Base-by-base conservation (phyloP, 2,113 vertebrate species). In the Atractosteus spatula region DNA sequence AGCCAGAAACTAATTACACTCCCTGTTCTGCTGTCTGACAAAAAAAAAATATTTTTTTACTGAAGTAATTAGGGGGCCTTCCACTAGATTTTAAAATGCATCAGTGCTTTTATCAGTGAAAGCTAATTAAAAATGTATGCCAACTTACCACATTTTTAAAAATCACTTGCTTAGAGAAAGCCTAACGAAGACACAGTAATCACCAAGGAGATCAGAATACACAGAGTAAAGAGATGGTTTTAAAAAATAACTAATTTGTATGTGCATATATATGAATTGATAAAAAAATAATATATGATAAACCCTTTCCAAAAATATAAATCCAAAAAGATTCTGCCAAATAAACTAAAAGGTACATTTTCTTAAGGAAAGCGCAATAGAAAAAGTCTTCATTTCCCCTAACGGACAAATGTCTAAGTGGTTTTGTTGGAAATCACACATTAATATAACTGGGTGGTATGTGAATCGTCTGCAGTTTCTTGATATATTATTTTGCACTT, bases 71-170 rank as follows among this genome's bases (percentile, higher is more conserved):
- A 56, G 2, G 7, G 14, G 41, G 71, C 10, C 17, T 17, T 71
- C 16, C 3, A 45, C 16, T 41, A 11, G 42, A n/a, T 44, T 55
- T 11, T 55, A 41, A 14, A 67, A 62, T 63, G 10, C 6, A 47
- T 55, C 57, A 68, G 69, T 3, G 7, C 42, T 55, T 70, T 51
- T n/a, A 61, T 67, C 47, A 47, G 42, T 17, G 64, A 41, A 54
- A 62, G 47, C 55, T 77, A 29, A 74, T 45, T 74, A 55, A 78
- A 51, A 78, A 71, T 69, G 62, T 63, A 56, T 72, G 71, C 14
- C 71, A 51, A 17, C 62, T 41, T 64, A 41, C 43, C 17, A 56
- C 11, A n/a, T 8, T 65, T 65, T 44, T 65, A 55, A 41, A 62
- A 64, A 71, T 55, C 71, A 72, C 62, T 72, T 68, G 44, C 47